Evolutionary conservation across 2,113 vertebrate genomes (phyloP), one percentile per base, ranked within the genome.

Genomic region (Thymallus thymallus): DNA sequence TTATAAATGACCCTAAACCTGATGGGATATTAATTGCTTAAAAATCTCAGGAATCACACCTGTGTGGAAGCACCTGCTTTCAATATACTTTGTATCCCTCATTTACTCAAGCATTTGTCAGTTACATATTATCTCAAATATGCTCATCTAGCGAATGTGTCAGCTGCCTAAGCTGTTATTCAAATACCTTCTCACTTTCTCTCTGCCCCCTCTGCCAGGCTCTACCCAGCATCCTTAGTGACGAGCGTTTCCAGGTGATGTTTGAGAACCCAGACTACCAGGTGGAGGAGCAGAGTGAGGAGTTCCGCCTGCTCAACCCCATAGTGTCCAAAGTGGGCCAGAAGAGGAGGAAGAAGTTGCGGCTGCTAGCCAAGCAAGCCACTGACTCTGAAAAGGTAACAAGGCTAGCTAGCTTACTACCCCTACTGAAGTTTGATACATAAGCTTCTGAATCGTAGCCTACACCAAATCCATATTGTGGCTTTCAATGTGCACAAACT

Each of bases 211-310:
- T 45, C 23, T 5, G 4, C 7, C 77, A 99, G 98, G 94, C 85
- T 68, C 84, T 94, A 24, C 94, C 95, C 14, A 98, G 86, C 85
- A 94, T 99, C 80, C 92, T 99, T 72, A 94, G 90, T 6, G 97
- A 99, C 30, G 94, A 97, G 75, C 95, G 97, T 29, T 99, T 99
- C 90, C 97, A 98, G 93, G 91, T 97, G 84, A 98, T 99, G 97
- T 99, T 99, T 79, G 97, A 99, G 87, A 97, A 99, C 85, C 97
- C 97, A 0, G 96, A 98, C 82, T 99, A 94, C 92, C 97, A 99
- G 84, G 98, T 99, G 77, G 97, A 99, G 10, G 94, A 97, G 85
- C 92, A 94, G 82, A 98, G 97, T 76, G 97, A 98, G 87, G 97
- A 99, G 87, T 99, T 95, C 79, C 92, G 97, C 48, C 92, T 99